A percentile compares a stretch with the other conserved stretches of the same genome.
These are phyloP conservation scores for Tetragonisca angustula DNA, from an alignment of 2,888 invertebrate species.

Conservation along the genomic window DNA sequence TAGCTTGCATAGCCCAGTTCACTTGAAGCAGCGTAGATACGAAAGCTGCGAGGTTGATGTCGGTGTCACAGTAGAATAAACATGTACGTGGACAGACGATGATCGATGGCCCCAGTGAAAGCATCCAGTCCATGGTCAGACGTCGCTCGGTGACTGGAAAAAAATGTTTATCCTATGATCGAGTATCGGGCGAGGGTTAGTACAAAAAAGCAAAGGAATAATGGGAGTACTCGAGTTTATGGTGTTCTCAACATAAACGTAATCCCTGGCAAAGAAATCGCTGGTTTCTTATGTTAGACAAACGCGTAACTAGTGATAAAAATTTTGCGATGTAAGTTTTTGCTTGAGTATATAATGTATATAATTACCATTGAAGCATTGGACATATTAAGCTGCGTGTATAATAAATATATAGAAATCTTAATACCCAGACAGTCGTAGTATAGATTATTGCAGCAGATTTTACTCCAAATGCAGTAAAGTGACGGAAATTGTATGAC, in stretches of 20 bases:
- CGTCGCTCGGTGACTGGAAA: conserved; percentile 28
- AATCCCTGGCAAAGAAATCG: background rate
- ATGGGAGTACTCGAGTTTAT: background rate
- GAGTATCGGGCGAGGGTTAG: conserved; percentile 7
- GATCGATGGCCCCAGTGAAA: conserved; percentile 41
- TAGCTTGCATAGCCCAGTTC: background rate
- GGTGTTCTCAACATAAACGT: background rate
- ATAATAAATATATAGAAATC: background rate
- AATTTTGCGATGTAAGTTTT: background rate
- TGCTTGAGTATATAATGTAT: background rate
- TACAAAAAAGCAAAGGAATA: background rate
- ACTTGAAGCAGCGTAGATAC: background rate
- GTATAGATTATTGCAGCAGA: too few relatives aligned
- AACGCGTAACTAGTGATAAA: background rate
- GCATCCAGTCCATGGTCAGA: conserved; percentile 23
- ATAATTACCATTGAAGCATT: background rate
- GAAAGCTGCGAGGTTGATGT: background rate
- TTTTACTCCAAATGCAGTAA: too few relatives aligned
- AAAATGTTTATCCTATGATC: conserved; percentile 36
- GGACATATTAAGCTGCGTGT: background rate
- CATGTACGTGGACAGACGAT: conserved; percentile 24
- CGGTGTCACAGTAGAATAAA: conserved; percentile 28
- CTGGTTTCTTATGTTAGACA: background rate
- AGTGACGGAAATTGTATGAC: too few relatives aligned
- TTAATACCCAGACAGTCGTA: background rate